Conservation (phyloP, 2,888 invertebrate species). For the Clistopyga incitator region DNA sequence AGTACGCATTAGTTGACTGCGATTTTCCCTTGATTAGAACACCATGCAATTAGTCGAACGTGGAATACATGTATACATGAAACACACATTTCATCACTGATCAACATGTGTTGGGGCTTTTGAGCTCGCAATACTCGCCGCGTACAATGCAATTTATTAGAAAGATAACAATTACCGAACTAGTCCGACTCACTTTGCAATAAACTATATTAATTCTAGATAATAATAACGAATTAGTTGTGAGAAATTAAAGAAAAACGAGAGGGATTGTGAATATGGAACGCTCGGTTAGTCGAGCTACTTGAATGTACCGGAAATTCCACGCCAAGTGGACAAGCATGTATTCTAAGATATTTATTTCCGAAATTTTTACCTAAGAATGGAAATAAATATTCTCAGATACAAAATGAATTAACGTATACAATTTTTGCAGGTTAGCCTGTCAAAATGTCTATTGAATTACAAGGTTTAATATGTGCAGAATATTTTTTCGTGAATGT, state of each 20-base stretch:
- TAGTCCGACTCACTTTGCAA: constrained; percentile 32
- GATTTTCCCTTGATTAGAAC: constrained; percentile 56
- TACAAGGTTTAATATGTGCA: no score
- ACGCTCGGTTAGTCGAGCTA: constrained; percentile 5
- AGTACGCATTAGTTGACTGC: not conserved
- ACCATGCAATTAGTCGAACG: constrained; percentile 58
- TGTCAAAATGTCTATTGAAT: no score
- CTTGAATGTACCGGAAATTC: not conserved
- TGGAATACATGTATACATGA: constrained; percentile 57
- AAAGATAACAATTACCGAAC: constrained; percentile 61
- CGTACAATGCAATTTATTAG: constrained; percentile 46
- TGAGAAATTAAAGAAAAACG: constrained; percentile 42
- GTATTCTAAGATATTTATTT: not conserved
- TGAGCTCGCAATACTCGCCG: constrained; percentile 18
- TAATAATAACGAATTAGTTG: constrained; percentile 37
- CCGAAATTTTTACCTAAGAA: no score
- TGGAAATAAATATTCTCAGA: no score
- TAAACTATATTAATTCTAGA: not conserved
- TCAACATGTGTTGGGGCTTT: constrained; percentile 7
- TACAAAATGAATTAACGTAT: no score
- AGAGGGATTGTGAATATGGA: constrained; percentile 15
- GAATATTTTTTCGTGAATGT: no score
- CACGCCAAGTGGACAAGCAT: not conserved
- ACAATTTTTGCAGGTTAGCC: no score
- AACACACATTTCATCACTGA: constrained; percentile 41